phyloP scores from a whole-genome alignment of 2,797 vertebrate genomes.

The Myripristis jacobus region DNA sequence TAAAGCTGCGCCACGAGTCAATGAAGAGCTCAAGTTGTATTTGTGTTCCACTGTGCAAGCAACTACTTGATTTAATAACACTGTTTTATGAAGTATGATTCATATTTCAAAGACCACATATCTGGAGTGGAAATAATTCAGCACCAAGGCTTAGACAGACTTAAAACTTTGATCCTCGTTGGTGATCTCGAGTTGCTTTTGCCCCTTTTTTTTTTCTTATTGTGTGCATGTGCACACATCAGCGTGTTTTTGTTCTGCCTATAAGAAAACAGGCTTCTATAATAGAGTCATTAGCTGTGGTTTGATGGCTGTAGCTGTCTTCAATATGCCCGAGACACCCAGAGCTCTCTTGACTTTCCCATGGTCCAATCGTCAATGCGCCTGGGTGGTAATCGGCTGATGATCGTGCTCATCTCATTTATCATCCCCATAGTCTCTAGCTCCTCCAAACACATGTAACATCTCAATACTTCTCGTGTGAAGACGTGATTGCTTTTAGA shows the following conservation, averaged over 20 bases:
- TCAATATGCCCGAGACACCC: slow-evolving; percentile 44
- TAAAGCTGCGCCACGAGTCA: slow-evolving; percentile 65
- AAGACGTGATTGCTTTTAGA: slow-evolving; percentile 62
- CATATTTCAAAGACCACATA: slow-evolving; percentile 72
- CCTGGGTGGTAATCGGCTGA: slow-evolving; percentile 68
- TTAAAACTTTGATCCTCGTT: slow-evolving; percentile 77
- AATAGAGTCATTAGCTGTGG: slow-evolving; percentile 71
- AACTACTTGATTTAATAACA: slow-evolving; percentile 73
- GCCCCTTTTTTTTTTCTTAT: slow-evolving; percentile 35
- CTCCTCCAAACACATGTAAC: slow-evolving; percentile 51
- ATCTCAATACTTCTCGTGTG: slow-evolving; percentile 52
- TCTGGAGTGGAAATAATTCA: slow-evolving; percentile 74
- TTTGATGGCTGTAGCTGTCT: slow-evolving; percentile 60
- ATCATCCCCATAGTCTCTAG: slow-evolving; percentile 27
- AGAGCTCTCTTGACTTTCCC: slow-evolving; percentile 55
- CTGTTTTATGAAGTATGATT: slow-evolving; percentile 72
- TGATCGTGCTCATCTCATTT: slow-evolving; percentile 36
- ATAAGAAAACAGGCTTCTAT: slow-evolving; percentile 62
- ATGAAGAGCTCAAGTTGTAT: slow-evolving; percentile 52
- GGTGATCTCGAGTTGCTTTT: slow-evolving; percentile 68
- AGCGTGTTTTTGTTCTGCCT: slow-evolving; percentile 42
- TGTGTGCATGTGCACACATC: slow-evolving; percentile 28
- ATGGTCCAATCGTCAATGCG: slow-evolving; percentile 34
- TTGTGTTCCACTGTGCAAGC: slow-evolving; percentile 69
- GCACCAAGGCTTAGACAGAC: slow-evolving; percentile 42